Evolutionary conservation across 2,888 invertebrate species (phyloP).

Genomic region (Fabriciana adippe): DNA sequence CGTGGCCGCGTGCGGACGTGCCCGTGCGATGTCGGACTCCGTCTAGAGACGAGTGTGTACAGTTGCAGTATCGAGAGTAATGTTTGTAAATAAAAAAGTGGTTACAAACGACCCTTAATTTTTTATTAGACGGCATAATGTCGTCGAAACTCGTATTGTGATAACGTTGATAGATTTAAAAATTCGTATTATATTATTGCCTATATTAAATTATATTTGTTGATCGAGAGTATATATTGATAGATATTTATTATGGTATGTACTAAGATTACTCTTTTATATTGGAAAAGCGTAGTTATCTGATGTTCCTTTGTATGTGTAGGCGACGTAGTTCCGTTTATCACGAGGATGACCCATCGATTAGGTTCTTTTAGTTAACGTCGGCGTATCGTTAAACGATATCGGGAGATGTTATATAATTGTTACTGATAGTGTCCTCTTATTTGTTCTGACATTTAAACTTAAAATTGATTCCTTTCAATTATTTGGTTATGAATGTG

Average conservation of each 20-base stretch:
- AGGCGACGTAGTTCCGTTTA: conserved; percentile 48
- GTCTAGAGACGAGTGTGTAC: conserved; percentile 39
- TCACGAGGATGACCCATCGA: conserved; percentile 43
- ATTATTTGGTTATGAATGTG: conserved; percentile 23
- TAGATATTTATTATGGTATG: conserved; percentile 73
- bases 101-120: conserved; percentile 56
- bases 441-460: conserved; percentile 29
- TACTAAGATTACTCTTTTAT: conserved; percentile 65
- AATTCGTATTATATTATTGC: conserved; percentile 70
- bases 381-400: conserved; percentile 34
- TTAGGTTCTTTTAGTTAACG: conserved; percentile 47
- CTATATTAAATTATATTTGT: conserved; percentile 76
- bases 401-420: conserved; percentile 31
- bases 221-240: conserved; percentile 76
- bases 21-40: not conserved
- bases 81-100: conserved; percentile 53
- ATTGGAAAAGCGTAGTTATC: conserved; percentile 57
- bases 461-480: conserved; percentile 28
- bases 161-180: conserved; percentile 70
- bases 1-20: conserved; percentile 18
- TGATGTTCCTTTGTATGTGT: conserved; percentile 55
- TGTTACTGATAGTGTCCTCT: conserved; percentile 40
- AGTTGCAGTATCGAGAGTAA: conserved; percentile 47
- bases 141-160: conserved; percentile 69
- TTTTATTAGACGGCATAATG: conserved; percentile 62